Percentiles rank a stretch among this genome's conserved stretches.
These are phyloP conservation scores for Pseudochirops cupreus DNA, from an alignment of 2,797 vertebrate species.

Conservation along the genomic window DNA sequence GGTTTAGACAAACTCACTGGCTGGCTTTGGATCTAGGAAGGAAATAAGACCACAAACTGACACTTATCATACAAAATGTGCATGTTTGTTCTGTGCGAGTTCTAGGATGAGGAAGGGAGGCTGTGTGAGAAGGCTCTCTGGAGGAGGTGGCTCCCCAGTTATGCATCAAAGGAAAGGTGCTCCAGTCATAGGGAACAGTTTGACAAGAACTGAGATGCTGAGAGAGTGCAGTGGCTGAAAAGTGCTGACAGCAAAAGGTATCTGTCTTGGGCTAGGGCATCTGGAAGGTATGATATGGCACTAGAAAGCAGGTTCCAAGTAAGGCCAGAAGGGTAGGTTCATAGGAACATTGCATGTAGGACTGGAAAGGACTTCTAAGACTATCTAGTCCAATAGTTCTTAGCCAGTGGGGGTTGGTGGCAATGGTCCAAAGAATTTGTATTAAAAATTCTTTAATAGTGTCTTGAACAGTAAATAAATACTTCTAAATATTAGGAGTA, in stretches of 20 bases:
- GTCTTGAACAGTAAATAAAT: neutral
- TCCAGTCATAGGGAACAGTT: neutral
- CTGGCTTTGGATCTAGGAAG: neutral
- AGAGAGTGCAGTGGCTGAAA: neutral
- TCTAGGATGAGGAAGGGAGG: no score
- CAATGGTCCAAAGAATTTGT: neutral
- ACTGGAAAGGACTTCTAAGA: neutral
- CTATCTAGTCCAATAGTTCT: neutral
- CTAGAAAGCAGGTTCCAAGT: neutral
- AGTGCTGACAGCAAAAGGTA: neutral
- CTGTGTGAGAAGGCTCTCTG: neutral
- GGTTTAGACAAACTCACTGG: neutral
- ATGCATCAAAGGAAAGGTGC: neutral
- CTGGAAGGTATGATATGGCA: neutral
- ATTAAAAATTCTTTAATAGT: neutral
- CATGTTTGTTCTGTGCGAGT: no score
- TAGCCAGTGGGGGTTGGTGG: neutral
- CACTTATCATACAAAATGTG: neutral
- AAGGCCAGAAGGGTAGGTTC: neutral
- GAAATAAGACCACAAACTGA: neutral
- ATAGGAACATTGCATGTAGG: neutral
- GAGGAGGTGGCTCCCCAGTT: neutral
- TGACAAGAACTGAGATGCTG: neutral
- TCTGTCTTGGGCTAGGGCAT: neutral
- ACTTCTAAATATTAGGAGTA: neutral